These are phyloP conservation scores for Phania funesta DNA, from an alignment of 2,888 invertebrate genomes.

Conservation along the genomic window DNA sequence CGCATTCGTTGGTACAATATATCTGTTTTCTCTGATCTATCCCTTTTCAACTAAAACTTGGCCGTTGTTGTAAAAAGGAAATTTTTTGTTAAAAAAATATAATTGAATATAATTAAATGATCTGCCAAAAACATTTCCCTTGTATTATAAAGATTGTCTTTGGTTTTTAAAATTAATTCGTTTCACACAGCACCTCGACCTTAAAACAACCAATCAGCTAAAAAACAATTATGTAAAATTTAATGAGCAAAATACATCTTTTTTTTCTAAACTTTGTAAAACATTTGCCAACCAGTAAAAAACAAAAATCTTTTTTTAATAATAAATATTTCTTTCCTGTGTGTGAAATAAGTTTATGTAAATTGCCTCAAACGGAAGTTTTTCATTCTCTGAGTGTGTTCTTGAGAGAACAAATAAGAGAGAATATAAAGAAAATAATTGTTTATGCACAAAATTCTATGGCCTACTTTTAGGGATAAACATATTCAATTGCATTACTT, in stretches of 20 bases:
- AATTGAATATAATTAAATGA: no score
- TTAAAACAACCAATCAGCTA: neutral
- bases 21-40: no score
- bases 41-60: no score
- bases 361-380: neutral
- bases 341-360: neutral
- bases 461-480: neutral
- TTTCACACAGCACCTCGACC: neutral
- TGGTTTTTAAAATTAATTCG: no score
- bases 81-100: no score
- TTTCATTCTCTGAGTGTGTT: neutral
- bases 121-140: no score
- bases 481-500: neutral
- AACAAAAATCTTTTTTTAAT: neutral
- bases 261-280: neutral
- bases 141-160: no score
- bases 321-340: neutral
- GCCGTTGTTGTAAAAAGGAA: no score
- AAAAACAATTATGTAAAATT: neutral
- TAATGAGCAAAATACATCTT: neutral
- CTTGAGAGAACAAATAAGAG: neutral
- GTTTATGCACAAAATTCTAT: constrained; percentile 5
- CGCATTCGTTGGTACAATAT: no score
- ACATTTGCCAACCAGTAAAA: neutral
- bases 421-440: neutral